Conservation (phyloP, 2,797 vertebrate species). For the Pantherophis vulpinus region DNA sequence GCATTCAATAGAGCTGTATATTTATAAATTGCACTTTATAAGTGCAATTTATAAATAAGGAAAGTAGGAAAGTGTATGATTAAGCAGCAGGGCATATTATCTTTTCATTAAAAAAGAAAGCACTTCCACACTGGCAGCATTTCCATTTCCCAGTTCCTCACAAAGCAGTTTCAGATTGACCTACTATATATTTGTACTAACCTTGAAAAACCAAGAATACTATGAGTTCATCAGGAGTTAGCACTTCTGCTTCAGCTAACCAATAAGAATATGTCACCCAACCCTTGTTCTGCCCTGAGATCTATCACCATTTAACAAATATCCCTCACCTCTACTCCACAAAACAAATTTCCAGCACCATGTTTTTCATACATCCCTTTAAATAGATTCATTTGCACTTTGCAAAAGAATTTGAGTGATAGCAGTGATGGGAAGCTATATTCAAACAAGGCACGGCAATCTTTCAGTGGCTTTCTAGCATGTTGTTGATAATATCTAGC, state of each 20-base stretch:
- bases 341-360: neutral
- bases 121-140: neutral
- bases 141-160: neutral
- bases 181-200: neutral
- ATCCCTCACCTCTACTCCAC: neutral
- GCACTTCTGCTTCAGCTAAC: neutral
- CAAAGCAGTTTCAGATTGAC: neutral
- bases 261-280: neutral
- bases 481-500: neutral
- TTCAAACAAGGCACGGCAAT: neutral
- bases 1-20: neutral
- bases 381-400: neutral
- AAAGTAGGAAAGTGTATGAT: neutral
- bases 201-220: neutral
- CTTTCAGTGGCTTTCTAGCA: neutral
- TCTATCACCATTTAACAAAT: neutral
- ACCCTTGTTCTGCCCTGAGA: neutral
- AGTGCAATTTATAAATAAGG: no score
- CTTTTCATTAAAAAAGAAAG: neutral
- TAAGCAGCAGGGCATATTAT: neutral
- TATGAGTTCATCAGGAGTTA: neutral
- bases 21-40: neutral
- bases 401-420: neutral
- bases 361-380: neutral
- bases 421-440: neutral